Percentiles rank a stretch among this genome's conserved stretches.
Conservation (phyloP, 2,888 invertebrate genomes). For the Catocala nupta region DNA sequence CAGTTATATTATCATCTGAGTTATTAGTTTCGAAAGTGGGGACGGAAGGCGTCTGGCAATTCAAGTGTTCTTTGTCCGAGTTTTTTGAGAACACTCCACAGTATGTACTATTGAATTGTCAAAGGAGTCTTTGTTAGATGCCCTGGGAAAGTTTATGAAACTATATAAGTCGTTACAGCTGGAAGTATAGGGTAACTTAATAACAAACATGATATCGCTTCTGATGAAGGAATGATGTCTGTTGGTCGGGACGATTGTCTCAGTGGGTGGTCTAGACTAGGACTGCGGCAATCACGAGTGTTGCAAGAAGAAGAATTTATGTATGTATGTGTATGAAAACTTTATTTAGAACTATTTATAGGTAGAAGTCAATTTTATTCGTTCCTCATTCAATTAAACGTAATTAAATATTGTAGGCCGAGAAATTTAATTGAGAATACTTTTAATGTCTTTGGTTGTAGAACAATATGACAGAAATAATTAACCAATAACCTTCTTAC, state of each 20-base stretch:
- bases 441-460: no score
- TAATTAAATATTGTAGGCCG: no score
- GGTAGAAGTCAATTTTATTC: background rate
- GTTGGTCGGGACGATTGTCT: conserved; percentile 11
- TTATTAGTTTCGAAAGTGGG: conserved; percentile 49
- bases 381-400: background rate
- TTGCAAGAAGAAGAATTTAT: no score
- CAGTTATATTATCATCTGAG: conserved; percentile 33
- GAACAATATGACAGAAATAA: no score
- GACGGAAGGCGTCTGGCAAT: conserved; percentile 38
- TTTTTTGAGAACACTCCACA: conserved; percentile 49
- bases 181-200: conserved; percentile 42
- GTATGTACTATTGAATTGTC: conserved; percentile 47
- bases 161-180: conserved; percentile 53
- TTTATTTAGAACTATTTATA: background rate
- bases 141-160: conserved; percentile 65
- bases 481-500: no score
- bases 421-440: no score
- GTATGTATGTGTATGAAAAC: no score
- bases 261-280: no score
- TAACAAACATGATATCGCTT: conserved; percentile 26
- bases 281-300: no score
- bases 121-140: conserved; percentile 61
- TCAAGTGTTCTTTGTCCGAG: conserved; percentile 47
- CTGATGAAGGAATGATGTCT: conserved; percentile 25